These are phyloP conservation scores for Acanthosepion esculentum DNA, from an alignment of 2,888 invertebrate species.

Conservation along the genomic window DNA sequence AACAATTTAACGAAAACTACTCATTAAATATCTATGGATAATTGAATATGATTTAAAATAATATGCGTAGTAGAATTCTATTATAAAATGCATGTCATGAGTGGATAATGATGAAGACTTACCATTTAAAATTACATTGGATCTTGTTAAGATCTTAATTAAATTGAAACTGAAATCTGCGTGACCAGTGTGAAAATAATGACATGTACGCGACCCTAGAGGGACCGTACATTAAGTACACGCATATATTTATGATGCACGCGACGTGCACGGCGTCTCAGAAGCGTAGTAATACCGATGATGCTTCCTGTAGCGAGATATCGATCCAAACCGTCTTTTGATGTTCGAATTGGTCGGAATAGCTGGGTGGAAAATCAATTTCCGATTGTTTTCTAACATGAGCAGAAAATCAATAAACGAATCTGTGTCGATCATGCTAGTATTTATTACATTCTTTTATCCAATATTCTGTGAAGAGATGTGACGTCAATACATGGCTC, in stretches of 20 bases:
- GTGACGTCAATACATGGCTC: slow-evolving; percentile 22
- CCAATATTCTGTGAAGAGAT: not conserved
- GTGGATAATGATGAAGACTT: too few relatives aligned
- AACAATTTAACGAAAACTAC: too few relatives aligned
- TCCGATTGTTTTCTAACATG: slow-evolving; percentile 33
- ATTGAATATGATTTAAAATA: too few relatives aligned
- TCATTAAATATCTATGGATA: too few relatives aligned
- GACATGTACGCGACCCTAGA: too few relatives aligned
- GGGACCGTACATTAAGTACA: not conserved
- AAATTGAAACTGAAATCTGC: too few relatives aligned
- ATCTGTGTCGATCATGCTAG: not conserved
- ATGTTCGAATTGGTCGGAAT: slow-evolving; percentile 33
- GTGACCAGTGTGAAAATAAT: too few relatives aligned
- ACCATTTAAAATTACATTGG: too few relatives aligned
- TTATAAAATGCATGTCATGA: too few relatives aligned
- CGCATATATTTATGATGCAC: not conserved
- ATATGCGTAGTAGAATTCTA: too few relatives aligned
- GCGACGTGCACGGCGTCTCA: not conserved
- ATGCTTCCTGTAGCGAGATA: not conserved
- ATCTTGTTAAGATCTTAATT: too few relatives aligned
- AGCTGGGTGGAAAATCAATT: slow-evolving; percentile 23
- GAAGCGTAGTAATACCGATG: not conserved
- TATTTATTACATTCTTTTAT: not conserved
- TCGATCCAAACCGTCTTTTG: not conserved
- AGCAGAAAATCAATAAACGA: slow-evolving; percentile 22